Evolutionary conservation across 2,797 vertebrate species (phyloP).

Genomic region (Sebastes trivittatus): DNA sequence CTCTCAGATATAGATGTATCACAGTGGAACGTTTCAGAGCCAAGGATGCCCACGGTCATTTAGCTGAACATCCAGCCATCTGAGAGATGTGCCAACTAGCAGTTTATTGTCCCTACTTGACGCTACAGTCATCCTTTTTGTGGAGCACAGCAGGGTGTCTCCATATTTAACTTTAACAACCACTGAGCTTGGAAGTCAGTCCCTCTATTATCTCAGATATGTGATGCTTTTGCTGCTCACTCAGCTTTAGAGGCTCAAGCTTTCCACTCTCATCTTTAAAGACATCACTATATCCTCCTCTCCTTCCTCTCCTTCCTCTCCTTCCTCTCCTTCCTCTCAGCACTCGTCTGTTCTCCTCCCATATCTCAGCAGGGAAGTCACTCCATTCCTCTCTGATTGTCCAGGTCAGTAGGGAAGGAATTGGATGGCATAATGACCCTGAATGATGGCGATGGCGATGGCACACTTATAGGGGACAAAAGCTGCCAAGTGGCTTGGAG

Average conservation of each 20-base stretch:
- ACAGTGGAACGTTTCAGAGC: neutral
- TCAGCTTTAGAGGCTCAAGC: neutral
- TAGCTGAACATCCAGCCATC: neutral
- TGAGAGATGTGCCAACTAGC: neutral
- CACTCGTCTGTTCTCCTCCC: neutral
- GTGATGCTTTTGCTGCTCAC: neutral
- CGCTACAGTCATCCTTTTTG: neutral
- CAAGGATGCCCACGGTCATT: neutral
- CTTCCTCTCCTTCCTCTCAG: neutral
- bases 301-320: neutral
- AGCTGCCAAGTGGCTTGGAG: neutral
- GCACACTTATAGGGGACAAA: slow-evolving; percentile 1
- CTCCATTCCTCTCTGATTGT: slow-evolving; percentile 13
- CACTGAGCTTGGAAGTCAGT: neutral
- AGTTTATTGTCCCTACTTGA: neutral
- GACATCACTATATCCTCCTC: neutral
- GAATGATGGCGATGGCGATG: neutral
- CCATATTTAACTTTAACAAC: neutral
- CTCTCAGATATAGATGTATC: neutral
- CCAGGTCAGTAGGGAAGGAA: neutral
- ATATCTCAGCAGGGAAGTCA: neutral
- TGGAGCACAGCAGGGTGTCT: neutral
- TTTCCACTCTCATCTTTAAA: neutral
- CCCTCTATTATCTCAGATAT: neutral
- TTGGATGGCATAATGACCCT: neutral